A percentile compares a stretch with the other conserved stretches of the same genome.
Conservation (phyloP, 2,797 vertebrate species). For the Lagocephalus sceleratus region DNA sequence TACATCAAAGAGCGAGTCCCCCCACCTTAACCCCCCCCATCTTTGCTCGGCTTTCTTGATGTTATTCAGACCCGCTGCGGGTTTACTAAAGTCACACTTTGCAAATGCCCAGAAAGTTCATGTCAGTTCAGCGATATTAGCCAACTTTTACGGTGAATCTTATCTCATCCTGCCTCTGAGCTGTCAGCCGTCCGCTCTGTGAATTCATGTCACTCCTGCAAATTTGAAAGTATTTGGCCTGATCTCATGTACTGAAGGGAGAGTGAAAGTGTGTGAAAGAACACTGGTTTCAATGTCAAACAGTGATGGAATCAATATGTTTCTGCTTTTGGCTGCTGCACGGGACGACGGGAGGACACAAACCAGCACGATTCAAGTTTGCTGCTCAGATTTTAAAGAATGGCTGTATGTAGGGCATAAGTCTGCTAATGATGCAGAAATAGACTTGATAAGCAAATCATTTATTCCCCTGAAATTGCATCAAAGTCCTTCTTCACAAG, state of each 20-base stretch:
- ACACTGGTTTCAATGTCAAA: constrained; percentile 5
- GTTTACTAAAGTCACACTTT: constrained; percentile 73
- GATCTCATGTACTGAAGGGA: constrained; percentile 24
- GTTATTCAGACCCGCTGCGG: constrained; percentile 69
- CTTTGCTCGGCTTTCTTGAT: constrained; percentile 61
- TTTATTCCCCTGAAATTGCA: constrained; percentile 62
- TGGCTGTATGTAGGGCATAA: constrained; percentile 46
- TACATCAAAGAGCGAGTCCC: constrained; percentile 72
- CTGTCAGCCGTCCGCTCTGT: constrained; percentile 32
- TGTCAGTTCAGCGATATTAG: constrained; percentile 61
- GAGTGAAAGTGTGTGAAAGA: constrained; percentile 14
- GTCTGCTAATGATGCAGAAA: constrained; percentile 58
- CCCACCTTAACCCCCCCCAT: constrained; percentile 14
- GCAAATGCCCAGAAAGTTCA: constrained; percentile 70
- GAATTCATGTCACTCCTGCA: constrained; percentile 39
- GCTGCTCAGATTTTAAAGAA: constrained; percentile 30
- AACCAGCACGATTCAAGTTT: constrained; percentile 25
- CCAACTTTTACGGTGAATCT: constrained; percentile 64
- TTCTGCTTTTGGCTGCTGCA: not conserved
- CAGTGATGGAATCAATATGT: constrained; percentile 2
- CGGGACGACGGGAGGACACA: constrained; percentile 1
- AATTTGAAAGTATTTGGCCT: constrained; percentile 41
- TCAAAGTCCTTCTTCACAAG: constrained; percentile 67
- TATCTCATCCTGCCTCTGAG: constrained; percentile 58
- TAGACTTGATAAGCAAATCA: constrained; percentile 59